Evolutionary conservation across 2,888 invertebrate species (phyloP), one percentile per base, ranked within the genome.

Genomic region (Ormyrus thymus): DNA sequence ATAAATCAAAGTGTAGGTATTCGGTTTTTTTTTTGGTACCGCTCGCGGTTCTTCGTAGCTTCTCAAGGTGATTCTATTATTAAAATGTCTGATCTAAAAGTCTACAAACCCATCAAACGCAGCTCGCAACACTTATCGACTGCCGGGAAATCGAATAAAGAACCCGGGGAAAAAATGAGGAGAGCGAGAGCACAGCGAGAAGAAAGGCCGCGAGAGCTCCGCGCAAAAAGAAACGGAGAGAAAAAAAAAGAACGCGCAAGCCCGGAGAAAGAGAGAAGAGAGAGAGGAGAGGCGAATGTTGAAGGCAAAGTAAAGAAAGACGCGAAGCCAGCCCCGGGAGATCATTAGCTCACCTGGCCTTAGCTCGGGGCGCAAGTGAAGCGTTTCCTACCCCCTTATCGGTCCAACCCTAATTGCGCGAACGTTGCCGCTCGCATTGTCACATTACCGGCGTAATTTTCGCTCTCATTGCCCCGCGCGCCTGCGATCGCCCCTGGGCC

Each of bases 301-400:
- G 48, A 80, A 65, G 58, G 66, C 48, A 76, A 76, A 78, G 81
- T 77, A 79, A 81, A 81, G 74, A 84, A 82, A 79, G 83, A 66
- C 50, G 78, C 53, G 56, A 66, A 79, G 70, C 58, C 82, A 84
- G 83, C 86, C 85, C 83, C 85, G 66, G 86, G 86, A 83, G 86
- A 86, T 86, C 86, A 87, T 87, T 87, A 87, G 86, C 84, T 84
- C 86, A 84, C 82, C 84, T 84, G 84, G 85, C 82, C 79, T 82
- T 82, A 82, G 84, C 83, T 82, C 73, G 81, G 81, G 84, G 85
- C 43, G 13, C 46, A 55, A 64, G 46, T 15, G 15, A 65, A 71
- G 71, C 53, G 11, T 45, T 85, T 84, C 77, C 84, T 81, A 81
- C 83, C 84, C 84, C 83, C 83, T 86, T 85, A 85, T 86, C 84